phyloP scores from a whole-genome alignment of 2,797 vertebrate genomes.

The Leptoclinus maculatus region DNA sequence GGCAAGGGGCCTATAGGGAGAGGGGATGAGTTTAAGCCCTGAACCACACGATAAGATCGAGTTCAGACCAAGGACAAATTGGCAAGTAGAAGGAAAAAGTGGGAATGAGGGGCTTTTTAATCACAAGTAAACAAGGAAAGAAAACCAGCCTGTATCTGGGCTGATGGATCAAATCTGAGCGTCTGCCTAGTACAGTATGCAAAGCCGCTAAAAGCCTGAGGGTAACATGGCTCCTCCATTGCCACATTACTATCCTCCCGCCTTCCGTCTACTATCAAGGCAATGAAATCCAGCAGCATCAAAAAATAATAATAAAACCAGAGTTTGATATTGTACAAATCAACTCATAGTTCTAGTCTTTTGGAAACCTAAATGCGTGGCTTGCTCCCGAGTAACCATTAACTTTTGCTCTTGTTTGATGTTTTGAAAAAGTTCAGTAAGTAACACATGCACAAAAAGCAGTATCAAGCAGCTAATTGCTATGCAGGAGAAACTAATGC shows the following conservation, averaged over 20 bases:
- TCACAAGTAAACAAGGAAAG: not conserved
- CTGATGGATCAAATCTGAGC: not conserved
- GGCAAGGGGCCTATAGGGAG: slow-evolving; percentile 40
- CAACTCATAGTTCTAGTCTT: not conserved
- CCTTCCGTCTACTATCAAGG: not conserved
- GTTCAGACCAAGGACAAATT: slow-evolving; percentile 67
- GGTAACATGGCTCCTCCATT: not conserved
- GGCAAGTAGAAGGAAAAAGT: slow-evolving; percentile 13
- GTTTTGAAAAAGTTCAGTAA: slow-evolving; percentile 16
- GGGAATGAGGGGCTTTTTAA: slow-evolving; percentile 1
- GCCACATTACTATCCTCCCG: not conserved
- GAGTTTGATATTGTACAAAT: not conserved
- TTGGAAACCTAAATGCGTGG: slow-evolving; percentile 10
- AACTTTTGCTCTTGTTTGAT: slow-evolving; percentile 3
- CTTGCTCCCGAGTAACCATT: slow-evolving; percentile 6
- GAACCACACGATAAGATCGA: slow-evolving; percentile 53
- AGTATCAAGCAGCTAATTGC: slow-evolving; percentile 54
- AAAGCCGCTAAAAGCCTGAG: slow-evolving; percentile 7
- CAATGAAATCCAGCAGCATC: not conserved
- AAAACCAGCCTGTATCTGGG: not conserved
- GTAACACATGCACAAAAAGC: slow-evolving; percentile 18
- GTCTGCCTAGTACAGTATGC: not conserved
- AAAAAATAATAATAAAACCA: not conserved
- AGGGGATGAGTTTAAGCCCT: slow-evolving; percentile 46
- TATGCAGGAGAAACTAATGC: slow-evolving; percentile 64